Conservation (phyloP, 64 coral and sea anemone genomes). For the Astreopora myriophthalma region DNA sequence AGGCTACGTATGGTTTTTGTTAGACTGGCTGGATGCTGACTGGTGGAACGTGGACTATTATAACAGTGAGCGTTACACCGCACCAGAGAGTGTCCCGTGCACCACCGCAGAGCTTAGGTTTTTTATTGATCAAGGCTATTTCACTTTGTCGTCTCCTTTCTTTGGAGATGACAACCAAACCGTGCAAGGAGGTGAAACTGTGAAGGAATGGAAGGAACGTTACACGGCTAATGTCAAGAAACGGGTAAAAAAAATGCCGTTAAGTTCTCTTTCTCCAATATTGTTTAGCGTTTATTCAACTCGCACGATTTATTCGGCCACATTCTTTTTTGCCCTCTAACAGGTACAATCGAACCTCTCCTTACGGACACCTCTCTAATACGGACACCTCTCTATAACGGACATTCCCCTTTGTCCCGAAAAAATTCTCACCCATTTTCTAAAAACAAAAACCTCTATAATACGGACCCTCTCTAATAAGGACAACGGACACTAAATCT, state of each 20-base stretch:
- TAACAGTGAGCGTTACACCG: slow-evolving; percentile 50
- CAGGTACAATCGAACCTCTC: too few relatives aligned
- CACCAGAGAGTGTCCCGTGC: slow-evolving; percentile 71
- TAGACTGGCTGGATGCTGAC: slow-evolving; percentile 75
- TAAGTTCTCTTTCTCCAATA: neutral
- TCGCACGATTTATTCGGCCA: too few relatives aligned
- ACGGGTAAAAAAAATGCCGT: neutral
- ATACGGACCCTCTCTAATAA: too few relatives aligned
- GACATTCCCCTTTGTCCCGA: too few relatives aligned
- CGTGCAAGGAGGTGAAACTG: slow-evolving; percentile 68
- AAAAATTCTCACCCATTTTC: too few relatives aligned
- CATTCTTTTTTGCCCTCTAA: too few relatives aligned
- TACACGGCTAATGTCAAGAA: slow-evolving; percentile 24
- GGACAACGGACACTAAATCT: too few relatives aligned
- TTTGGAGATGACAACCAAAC: slow-evolving; percentile 59
- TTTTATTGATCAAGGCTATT: slow-evolving; percentile 73
- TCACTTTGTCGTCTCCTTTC: slow-evolving; percentile 67
- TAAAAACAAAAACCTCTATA: too few relatives aligned
- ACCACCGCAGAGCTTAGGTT: slow-evolving; percentile 50
- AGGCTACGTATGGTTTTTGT: slow-evolving; percentile 78
- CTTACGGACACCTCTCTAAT: too few relatives aligned
- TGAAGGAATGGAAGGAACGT: slow-evolving; percentile 53
- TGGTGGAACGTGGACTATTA: slow-evolving; percentile 82
- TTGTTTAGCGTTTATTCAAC: too few relatives aligned
- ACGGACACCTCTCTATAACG: too few relatives aligned